Conservation (phyloP, 2,888 invertebrate genomes). For the Ochropacha duplaris region DNA sequence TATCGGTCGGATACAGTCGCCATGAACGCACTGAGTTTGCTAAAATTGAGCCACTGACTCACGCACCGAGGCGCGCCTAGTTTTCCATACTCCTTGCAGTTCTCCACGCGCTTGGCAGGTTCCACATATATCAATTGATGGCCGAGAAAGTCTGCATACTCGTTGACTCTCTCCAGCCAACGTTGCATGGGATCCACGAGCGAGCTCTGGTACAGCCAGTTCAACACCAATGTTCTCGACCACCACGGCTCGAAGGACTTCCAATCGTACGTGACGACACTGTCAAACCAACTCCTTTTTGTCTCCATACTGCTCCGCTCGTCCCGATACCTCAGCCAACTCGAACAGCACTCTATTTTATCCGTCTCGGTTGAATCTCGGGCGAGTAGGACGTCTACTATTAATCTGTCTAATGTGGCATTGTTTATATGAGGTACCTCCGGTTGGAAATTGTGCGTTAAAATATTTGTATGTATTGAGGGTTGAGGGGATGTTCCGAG, state of each 20-base stretch:
- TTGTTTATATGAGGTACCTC: background rate
- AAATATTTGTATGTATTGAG: background rate
- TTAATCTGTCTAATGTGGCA: background rate
- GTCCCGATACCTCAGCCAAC: constrained; percentile 50
- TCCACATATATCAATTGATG: constrained; percentile 10
- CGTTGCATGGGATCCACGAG: constrained; percentile 63
- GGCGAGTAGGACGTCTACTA: constrained; percentile 16
- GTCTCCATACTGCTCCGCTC: constrained; percentile 11
- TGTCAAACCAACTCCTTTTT: constrained; percentile 41
- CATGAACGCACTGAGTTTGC: constrained; percentile 52
- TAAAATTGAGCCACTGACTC: constrained; percentile 54
- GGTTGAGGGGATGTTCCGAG: background rate
- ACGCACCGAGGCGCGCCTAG: constrained; percentile 29
- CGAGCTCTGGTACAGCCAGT: constrained; percentile 66
- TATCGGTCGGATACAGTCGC: constrained; percentile 63
- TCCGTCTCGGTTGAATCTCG: constrained; percentile 12
- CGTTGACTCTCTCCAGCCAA: constrained; percentile 61
- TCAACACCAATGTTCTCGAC: constrained; percentile 52
- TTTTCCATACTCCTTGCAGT: constrained; percentile 12
- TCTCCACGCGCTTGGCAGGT: constrained; percentile 7
- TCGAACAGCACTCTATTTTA: constrained; percentile 52
- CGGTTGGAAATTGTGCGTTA: constrained; percentile 46
- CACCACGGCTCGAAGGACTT: constrained; percentile 55
- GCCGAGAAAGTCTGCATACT: constrained; percentile 43
- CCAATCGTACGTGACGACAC: constrained; percentile 42